Percentiles rank a stretch among this genome's conserved stretches.
phyloP scores from a whole-genome alignment of 2,113 vertebrate genomes.

The Ginglymostoma cirratum region DNA sequence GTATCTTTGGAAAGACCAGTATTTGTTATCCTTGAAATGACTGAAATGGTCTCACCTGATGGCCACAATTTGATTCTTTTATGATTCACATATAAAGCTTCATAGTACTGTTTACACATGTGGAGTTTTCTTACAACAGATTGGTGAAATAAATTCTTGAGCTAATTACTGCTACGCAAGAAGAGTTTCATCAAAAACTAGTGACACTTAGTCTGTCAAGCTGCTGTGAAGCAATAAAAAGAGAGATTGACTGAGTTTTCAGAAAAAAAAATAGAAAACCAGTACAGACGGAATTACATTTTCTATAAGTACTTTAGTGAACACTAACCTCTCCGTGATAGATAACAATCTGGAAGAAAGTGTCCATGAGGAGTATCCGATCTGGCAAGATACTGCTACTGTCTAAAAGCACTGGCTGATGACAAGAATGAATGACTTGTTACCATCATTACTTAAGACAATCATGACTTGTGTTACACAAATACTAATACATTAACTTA shows the following conservation, averaged over 20 bases:
- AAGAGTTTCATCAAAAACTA: background rate
- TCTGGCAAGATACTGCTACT: slow-evolving; percentile 94
- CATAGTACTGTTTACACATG: background rate
- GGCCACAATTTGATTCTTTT: background rate
- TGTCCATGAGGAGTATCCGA: slow-evolving; percentile 93
- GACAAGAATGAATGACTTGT: slow-evolving; percentile 35
- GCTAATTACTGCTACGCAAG: background rate
- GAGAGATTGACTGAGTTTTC: background rate
- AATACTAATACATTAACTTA: background rate
- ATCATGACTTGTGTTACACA: background rate
- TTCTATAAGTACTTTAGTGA: background rate
- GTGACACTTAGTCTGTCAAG: background rate
- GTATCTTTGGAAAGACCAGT: no score
- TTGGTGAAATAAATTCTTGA: background rate
- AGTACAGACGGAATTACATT: background rate
- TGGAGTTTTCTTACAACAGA: background rate
- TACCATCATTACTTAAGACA: background rate
- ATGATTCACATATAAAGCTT: background rate
- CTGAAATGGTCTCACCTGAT: no score
- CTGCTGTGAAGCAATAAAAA: background rate
- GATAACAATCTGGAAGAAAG: slow-evolving; percentile 97
- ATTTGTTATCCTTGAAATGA: no score
- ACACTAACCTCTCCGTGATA: slow-evolving; percentile 84
- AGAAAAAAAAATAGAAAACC: background rate
- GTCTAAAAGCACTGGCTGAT: slow-evolving; percentile 88